Conservation (phyloP, 2,113 vertebrate genomes). For the Notarius lentiginosus region DNA sequence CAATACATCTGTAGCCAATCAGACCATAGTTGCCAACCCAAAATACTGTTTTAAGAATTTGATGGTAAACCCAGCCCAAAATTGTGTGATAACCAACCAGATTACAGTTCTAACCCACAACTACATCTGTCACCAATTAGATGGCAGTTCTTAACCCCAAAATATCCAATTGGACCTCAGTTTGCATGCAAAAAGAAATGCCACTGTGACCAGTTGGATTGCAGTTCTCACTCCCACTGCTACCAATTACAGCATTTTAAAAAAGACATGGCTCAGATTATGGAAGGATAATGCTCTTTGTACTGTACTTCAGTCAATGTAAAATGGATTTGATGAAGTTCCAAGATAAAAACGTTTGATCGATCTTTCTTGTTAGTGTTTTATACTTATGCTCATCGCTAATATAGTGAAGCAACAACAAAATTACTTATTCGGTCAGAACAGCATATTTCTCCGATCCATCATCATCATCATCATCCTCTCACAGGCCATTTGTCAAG, state of each 20-base stretch:
- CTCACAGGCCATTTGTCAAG: constrained; percentile 11
- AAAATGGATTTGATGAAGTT: constrained; percentile 23
- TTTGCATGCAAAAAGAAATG: not conserved
- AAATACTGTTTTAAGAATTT: not conserved
- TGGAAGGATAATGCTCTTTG: not conserved
- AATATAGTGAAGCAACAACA: constrained; percentile 13
- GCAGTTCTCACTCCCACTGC: too few relatives aligned
- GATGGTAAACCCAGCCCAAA: not conserved
- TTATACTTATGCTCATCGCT: not conserved
- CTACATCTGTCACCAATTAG: not conserved
- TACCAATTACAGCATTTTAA: not conserved
- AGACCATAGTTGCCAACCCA: not conserved
- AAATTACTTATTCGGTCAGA: not conserved
- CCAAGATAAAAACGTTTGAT: not conserved
- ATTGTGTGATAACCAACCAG: not conserved
- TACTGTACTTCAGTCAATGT: not conserved
- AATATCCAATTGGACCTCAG: not conserved
- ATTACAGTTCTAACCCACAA: not conserved
- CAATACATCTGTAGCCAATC: not conserved
- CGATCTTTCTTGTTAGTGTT: constrained; percentile 4
- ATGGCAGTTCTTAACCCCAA: not conserved
- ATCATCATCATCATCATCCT: constrained; percentile 14
- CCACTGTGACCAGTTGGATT: not conserved
- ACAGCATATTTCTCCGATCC: constrained; percentile 4
- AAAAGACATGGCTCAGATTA: not conserved